Conservation (phyloP, 2,797 vertebrate species). For the Podarcis lilfordi region DNA sequence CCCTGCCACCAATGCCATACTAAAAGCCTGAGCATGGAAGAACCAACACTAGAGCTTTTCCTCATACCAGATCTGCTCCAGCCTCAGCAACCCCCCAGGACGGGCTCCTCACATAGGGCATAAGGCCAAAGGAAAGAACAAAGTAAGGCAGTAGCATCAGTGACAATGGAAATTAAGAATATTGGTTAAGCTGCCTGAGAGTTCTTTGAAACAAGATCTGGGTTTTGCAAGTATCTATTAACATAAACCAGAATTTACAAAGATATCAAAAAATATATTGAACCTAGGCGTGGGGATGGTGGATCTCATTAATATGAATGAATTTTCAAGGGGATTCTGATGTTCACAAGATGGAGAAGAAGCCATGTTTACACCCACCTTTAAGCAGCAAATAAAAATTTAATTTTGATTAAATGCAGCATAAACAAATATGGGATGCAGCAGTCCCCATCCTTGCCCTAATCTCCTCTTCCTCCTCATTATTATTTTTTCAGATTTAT, state of each 20-base stretch:
- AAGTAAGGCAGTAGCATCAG: neutral
- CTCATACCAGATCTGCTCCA: too few relatives aligned
- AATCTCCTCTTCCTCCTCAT: too few relatives aligned
- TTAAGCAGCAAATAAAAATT: neutral
- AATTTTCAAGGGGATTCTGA: neutral
- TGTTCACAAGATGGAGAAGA: neutral
- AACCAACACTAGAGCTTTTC: too few relatives aligned
- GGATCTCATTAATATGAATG: neutral
- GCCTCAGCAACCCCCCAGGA: neutral
- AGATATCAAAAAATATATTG: neutral
- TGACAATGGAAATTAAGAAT: neutral
- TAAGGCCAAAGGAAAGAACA: neutral
- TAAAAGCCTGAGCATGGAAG: neutral
- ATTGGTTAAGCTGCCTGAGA: neutral
- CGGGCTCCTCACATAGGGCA: neutral
- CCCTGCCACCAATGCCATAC: neutral
- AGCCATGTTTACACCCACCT: neutral
- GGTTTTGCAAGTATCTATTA: neutral
- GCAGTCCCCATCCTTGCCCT: neutral
- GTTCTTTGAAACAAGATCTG: neutral
- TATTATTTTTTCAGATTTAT: too few relatives aligned
- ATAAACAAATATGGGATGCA: neutral
- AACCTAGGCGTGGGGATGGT: neutral
- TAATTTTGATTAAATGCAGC: neutral
- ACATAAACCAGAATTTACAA: too few relatives aligned